Evolutionary conservation across 2,797 vertebrate species (phyloP).

Genomic region (Crocodylus rhombifer): DNA sequence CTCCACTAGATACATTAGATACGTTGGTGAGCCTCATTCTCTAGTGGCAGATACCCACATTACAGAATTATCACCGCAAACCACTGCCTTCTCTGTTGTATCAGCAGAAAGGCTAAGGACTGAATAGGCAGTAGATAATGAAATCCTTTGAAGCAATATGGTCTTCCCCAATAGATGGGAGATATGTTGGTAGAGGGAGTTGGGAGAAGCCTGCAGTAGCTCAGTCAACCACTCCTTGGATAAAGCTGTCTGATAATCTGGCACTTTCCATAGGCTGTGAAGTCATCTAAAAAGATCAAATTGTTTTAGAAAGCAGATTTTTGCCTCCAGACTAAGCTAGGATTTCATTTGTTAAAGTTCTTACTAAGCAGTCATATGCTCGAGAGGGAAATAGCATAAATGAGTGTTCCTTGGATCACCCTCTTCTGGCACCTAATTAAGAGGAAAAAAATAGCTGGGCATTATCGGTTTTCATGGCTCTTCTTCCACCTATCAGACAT

Average conservation of each 20-base stretch:
- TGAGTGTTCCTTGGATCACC: not conserved
- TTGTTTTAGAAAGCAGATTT: not conserved
- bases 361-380: not conserved
- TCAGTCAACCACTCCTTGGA: not conserved
- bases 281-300: not conserved
- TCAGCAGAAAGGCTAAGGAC: accelerated
- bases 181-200: accelerated
- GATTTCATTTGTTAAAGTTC: not conserved
- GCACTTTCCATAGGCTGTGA: not conserved
- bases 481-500: not conserved
- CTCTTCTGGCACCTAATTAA: not conserved
- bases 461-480: not conserved
- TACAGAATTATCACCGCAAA: not conserved
- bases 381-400: not conserved
- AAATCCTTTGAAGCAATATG: not conserved
- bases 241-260: accelerated
- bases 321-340: not conserved
- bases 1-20: too few relatives aligned
- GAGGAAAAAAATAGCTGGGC: slow-evolving; percentile 12
- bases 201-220: not conserved
- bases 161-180: not conserved
- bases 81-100: not conserved
- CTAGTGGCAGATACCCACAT: not conserved
- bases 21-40: too few relatives aligned
- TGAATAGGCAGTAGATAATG: accelerated